phyloP scores from a whole-genome alignment of 2,888 invertebrate species.

The Melieria omissa region DNA sequence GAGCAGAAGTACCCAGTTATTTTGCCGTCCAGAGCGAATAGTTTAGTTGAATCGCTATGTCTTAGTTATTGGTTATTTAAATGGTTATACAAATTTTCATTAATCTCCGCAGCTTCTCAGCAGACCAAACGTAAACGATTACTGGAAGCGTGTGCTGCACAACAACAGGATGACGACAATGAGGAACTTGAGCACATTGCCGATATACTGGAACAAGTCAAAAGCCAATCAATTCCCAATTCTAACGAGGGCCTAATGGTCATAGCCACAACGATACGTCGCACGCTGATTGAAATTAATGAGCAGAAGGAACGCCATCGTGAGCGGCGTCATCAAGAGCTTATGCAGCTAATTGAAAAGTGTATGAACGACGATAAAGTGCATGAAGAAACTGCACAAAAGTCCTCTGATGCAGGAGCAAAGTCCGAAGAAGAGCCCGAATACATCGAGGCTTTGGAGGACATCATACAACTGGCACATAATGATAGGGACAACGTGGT shows the following conservation, averaged over 20 bases:
- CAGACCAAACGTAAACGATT: constrained; percentile 11
- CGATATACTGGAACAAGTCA: constrained; percentile 29
- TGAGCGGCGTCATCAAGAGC: constrained; percentile 45
- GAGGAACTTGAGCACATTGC: constrained; percentile 17
- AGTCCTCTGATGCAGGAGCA: not conserved
- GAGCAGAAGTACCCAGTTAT: too few species aligned
- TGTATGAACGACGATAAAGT: constrained; percentile 20
- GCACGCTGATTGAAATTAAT: constrained; percentile 46
- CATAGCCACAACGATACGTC: constrained; percentile 43
- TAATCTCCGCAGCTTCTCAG: too few species aligned
- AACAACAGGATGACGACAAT: constrained; percentile 17
- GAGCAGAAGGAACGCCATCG: constrained; percentile 45
- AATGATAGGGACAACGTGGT: not conserved
- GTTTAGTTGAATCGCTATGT: too few species aligned
- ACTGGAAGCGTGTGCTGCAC: constrained; percentile 4
- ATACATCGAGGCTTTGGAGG: too few species aligned
- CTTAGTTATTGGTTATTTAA: too few species aligned
- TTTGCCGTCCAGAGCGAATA: too few species aligned
- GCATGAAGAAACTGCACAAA: not conserved
- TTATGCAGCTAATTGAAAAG: constrained; percentile 37
- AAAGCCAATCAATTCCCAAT: not conserved
- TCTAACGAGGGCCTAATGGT: constrained; percentile 19
- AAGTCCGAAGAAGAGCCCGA: not conserved
- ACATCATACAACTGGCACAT: too few species aligned
- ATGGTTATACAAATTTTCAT: too few species aligned